Conservation (phyloP, 2,888 invertebrate species). For the Microchrysa polita region DNA sequence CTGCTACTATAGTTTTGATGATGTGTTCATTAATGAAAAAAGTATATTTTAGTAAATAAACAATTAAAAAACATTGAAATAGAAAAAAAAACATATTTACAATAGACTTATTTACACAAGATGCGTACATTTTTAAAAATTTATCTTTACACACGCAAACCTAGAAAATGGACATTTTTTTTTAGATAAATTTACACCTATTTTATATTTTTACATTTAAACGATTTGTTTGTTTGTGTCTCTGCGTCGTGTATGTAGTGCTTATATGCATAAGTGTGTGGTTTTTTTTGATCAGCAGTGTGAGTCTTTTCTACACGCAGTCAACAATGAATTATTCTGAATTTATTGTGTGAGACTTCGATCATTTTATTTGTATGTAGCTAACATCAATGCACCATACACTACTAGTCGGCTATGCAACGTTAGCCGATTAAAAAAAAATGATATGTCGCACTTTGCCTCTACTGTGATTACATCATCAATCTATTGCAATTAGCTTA, state of each 20-base stretch:
- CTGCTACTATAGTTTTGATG: slow-evolving; percentile 21
- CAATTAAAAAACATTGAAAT: slow-evolving; percentile 8
- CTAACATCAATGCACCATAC: too few species aligned
- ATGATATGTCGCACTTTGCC: too few species aligned
- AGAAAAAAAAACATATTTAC: slow-evolving; percentile 20
- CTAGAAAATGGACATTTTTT: slow-evolving; percentile 24
- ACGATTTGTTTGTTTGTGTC: slow-evolving; percentile 5
- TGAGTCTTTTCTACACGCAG: too few species aligned
- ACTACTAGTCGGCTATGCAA: too few species aligned
- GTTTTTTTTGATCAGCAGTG: too few species aligned
- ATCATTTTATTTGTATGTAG: too few species aligned
- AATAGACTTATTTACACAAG: slow-evolving; percentile 37
- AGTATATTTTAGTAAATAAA: neutral
- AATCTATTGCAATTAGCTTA: too few species aligned
- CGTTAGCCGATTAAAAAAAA: too few species aligned
- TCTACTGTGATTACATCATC: too few species aligned
- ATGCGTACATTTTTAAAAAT: neutral
- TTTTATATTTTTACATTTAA: slow-evolving; percentile 27
- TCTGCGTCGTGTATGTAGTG: neutral
- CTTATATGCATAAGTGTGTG: slow-evolving; percentile 20
- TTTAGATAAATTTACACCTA: slow-evolving; percentile 36
- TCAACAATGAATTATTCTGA: too few species aligned
- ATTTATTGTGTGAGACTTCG: too few species aligned
- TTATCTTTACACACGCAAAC: too few species aligned
- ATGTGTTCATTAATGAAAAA: slow-evolving; percentile 39